phyloP scores from a whole-genome alignment of 2,888 invertebrate species.

The Tipula vernalis region DNA sequence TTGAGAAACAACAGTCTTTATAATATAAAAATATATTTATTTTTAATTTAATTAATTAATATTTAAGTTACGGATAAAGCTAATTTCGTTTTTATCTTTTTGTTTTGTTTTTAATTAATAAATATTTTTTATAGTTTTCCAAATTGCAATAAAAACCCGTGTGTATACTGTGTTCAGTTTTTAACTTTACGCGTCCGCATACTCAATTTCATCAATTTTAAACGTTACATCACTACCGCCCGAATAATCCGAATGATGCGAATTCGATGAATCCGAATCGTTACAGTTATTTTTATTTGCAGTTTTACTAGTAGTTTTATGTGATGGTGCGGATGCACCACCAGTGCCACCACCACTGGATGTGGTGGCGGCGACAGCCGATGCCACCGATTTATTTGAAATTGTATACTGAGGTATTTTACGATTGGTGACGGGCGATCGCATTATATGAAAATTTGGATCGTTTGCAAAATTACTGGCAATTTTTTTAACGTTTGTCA shows the following conservation, averaged over 20 bases:
- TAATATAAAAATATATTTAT: not conserved
- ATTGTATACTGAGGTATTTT: constrained; percentile 21
- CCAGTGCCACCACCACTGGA: too few relatives aligned
- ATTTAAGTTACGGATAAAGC: not conserved
- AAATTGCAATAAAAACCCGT: not conserved
- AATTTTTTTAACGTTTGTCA: constrained; percentile 26
- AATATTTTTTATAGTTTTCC: not conserved
- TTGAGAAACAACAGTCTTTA: not conserved
- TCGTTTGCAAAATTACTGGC: constrained; percentile 27
- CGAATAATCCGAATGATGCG: constrained; percentile 33
- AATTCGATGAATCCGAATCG: constrained; percentile 17
- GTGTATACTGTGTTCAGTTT: not conserved
- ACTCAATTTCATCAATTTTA: constrained; percentile 32
- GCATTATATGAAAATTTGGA: constrained; percentile 22
- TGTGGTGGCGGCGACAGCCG: not conserved
- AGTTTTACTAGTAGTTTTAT: not conserved
- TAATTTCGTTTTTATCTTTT: not conserved
- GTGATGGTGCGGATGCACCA: constrained; percentile 16
- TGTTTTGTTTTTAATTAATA: not conserved
- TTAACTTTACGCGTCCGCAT: constrained; percentile 28
- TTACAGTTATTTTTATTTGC: constrained; percentile 6
- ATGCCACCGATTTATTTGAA: constrained; percentile 15
- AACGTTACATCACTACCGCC: constrained; percentile 35
- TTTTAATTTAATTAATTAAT: not conserved
- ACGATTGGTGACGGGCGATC: constrained; percentile 19